These are phyloP conservation scores for Chymomyza amoena DNA, from an alignment of 2,888 invertebrate genomes.

Conservation along the genomic window DNA sequence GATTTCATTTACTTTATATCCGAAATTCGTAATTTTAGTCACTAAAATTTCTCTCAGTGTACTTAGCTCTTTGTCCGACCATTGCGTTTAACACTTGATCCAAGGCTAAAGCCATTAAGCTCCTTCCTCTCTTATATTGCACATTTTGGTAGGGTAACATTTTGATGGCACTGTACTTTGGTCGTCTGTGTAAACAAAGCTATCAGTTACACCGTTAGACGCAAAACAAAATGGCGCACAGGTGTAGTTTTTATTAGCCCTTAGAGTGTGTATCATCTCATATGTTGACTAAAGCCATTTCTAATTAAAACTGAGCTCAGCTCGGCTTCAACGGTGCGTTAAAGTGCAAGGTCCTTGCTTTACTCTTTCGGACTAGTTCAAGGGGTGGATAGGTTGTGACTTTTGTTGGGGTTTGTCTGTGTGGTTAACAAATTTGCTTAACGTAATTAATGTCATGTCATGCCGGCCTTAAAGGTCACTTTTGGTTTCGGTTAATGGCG, in stretches of 20 bases:
- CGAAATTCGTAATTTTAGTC: too few species aligned
- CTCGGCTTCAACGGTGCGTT: background rate
- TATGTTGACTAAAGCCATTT: background rate
- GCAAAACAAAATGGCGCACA: background rate
- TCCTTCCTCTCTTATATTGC: background rate
- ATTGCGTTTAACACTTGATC: background rate
- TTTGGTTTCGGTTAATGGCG: background rate
- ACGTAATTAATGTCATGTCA: background rate
- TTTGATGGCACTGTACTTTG: background rate
- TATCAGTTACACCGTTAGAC: constrained; percentile 2
- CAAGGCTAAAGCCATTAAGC: background rate
- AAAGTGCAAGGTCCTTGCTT: background rate
- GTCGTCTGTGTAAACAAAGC: constrained; percentile 1
- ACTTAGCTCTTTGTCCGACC: background rate
- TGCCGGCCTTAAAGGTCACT: constrained; percentile 2
- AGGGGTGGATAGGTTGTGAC: background rate
- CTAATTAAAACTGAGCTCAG: background rate
- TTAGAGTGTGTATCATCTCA: background rate
- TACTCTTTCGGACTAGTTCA: background rate
- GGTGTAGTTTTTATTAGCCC: background rate
- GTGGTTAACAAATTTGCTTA: constrained; percentile 2
- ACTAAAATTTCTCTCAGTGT: background rate
- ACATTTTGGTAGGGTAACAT: background rate
- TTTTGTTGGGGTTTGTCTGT: background rate
- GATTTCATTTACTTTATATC: too few species aligned